Evolutionary conservation across 2,797 vertebrate species (phyloP).

Genomic region (Enteromius radiatus): DNA sequence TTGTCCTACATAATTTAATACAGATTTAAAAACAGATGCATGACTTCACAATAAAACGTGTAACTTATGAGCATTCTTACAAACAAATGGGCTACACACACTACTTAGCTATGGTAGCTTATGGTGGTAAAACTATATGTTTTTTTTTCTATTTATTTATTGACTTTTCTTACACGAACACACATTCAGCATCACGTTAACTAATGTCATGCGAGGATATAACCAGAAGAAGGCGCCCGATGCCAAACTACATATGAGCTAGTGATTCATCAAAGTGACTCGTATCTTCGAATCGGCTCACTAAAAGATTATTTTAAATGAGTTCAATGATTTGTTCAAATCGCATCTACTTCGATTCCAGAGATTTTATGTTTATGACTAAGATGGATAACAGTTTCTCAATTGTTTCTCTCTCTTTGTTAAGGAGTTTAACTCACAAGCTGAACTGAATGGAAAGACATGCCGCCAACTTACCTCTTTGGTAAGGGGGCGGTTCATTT

Average conservation of each 20-base stretch:
- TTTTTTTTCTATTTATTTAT: too few relatives aligned
- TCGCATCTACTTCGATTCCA: neutral
- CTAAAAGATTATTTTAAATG: neutral
- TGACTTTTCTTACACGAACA: neutral
- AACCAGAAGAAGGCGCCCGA: conserved; percentile 34
- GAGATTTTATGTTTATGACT: neutral
- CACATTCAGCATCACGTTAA: neutral
- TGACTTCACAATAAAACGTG: neutral
- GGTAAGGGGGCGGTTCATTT: neutral
- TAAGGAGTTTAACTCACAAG: neutral
- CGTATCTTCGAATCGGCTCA: neutral
- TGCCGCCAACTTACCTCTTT: too few relatives aligned
- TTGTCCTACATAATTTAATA: neutral
- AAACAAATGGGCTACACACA: neutral
- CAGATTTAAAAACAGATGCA: neutral
- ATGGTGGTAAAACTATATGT: too few relatives aligned
- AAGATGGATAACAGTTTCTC: neutral
- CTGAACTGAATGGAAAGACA: neutral
- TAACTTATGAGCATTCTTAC: neutral
- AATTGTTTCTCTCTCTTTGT: neutral
- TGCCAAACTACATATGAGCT: neutral
- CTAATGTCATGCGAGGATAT: neutral
- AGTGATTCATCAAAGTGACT: neutral
- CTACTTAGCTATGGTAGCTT: neutral
- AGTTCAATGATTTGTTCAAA: neutral